Conservation (phyloP, 2,888 invertebrate species). For the Synanthedon vespiformis region DNA sequence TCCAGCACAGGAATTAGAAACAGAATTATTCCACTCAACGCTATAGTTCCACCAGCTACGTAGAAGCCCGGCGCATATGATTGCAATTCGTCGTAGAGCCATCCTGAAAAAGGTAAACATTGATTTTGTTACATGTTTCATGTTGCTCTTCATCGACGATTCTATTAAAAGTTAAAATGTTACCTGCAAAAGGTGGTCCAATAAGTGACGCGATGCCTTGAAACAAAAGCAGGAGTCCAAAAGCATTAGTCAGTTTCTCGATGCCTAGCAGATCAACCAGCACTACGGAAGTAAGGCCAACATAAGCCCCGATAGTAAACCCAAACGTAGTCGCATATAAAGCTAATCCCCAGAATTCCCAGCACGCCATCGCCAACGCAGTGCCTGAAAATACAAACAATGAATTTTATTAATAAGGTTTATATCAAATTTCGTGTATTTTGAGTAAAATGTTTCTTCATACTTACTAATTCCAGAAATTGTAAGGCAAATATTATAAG, state of each 20-base stretch:
- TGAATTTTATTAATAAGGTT: not conserved
- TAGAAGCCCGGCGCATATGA: conserved; percentile 91
- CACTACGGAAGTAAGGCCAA: conserved; percentile 95
- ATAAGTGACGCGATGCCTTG: conserved; percentile 94
- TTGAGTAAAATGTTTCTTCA: conserved; percentile 2
- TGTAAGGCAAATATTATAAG: conserved; percentile 91
- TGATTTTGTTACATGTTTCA: not conserved
- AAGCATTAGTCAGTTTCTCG: conserved; percentile 94
- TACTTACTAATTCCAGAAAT: conserved; percentile 88
- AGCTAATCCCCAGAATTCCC: conserved; percentile 78
- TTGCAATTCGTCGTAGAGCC: conserved; percentile 79
- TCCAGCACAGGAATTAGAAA: conserved; percentile 84
- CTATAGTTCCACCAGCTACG: conserved; percentile 87
- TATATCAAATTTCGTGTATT: too few relatives aligned
- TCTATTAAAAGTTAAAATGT: not conserved
- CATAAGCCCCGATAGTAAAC: conserved; percentile 94
- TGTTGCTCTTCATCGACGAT: not conserved
- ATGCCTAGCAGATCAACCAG: conserved; percentile 94
- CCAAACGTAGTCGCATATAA: conserved; percentile 86
- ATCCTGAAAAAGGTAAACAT: conserved; percentile 71
- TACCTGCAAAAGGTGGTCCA: conserved; percentile 95
- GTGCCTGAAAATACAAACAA: conserved; percentile 72
- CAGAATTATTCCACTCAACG: conserved; percentile 88
- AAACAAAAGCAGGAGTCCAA: conserved; percentile 90
- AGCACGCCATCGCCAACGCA: conserved; percentile 80